These are phyloP conservation scores for Hartigia nigra DNA, from an alignment of 2,888 invertebrate species.

Conservation along the genomic window DNA sequence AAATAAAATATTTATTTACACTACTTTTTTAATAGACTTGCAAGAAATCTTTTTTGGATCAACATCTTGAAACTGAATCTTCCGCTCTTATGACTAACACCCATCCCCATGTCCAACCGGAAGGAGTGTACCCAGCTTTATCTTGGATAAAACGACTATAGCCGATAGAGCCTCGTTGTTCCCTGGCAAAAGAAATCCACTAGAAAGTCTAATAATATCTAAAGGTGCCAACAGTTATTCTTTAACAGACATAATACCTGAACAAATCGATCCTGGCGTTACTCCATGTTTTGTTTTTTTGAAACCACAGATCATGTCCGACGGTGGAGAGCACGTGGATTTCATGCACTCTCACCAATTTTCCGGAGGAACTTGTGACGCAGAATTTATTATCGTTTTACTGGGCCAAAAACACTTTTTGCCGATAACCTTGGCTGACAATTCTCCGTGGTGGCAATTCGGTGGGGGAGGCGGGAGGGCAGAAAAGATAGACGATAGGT, in stretches of 20 bases:
- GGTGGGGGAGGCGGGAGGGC: neutral
- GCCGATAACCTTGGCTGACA: constrained; percentile 7
- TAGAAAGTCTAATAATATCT: neutral
- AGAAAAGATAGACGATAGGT: neutral
- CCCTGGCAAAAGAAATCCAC: neutral
- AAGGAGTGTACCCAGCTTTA: neutral
- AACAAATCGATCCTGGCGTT: neutral
- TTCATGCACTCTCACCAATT: neutral
- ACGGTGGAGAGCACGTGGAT: neutral
- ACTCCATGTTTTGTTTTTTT: neutral
- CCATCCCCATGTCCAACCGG: neutral
- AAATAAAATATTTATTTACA: neutral
- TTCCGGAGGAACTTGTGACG: neutral
- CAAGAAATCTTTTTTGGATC: neutral
- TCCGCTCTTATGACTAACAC: neutral
- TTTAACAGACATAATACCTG: neutral
- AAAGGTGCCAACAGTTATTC: neutral
- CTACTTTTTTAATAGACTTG: neutral
- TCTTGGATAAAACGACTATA: neutral
- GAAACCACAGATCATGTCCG: neutral
- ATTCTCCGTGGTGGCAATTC: neutral
- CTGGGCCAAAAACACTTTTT: constrained; percentile 2
- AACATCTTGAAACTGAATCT: neutral
- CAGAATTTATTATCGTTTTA: neutral
- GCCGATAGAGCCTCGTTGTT: neutral